These are phyloP conservation scores for Gallinago undulata DNA, from an alignment of 2,113 vertebrate genomes.

Conservation along the genomic window DNA sequence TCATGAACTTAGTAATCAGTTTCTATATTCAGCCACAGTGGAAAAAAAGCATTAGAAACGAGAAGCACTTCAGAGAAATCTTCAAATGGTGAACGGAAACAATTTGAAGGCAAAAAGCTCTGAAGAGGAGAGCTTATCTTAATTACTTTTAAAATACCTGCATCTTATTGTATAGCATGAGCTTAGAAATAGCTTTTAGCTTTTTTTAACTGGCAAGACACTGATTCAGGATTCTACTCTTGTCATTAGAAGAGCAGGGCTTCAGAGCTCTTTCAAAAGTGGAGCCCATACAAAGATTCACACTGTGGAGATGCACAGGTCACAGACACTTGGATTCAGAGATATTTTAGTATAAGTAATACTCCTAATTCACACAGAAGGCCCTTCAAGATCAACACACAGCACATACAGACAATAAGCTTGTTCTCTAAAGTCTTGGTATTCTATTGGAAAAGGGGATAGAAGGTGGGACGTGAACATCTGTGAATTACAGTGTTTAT, in stretches of 20 bases:
- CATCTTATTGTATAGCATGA: neutral
- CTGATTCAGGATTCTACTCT: neutral
- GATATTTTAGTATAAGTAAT: neutral
- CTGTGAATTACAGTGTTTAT: neutral
- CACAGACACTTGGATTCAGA: neutral
- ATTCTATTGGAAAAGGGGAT: neutral
- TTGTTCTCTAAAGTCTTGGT: neutral
- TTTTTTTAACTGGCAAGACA: neutral
- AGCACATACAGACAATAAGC: neutral
- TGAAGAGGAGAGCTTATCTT: slow-evolving; percentile 47
- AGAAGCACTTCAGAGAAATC: slow-evolving; percentile 46
- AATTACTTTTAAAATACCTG: slow-evolving; percentile 44
- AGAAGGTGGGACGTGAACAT: neutral
- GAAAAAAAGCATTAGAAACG: slow-evolving; percentile 22
- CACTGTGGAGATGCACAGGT: neutral
- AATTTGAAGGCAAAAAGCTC: slow-evolving; percentile 13
- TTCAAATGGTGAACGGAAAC: slow-evolving; percentile 36
- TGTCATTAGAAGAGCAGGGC: neutral
- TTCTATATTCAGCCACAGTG: slow-evolving; percentile 55
- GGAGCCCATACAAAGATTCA: fast-evolving
- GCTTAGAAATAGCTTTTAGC: neutral
- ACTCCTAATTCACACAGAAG: neutral
- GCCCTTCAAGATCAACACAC: neutral
- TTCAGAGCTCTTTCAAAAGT: neutral
- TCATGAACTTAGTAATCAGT: slow-evolving; percentile 53